Evolutionary conservation across 2,888 invertebrate genomes (phyloP).

Genomic region (Noctua janthe): DNA sequence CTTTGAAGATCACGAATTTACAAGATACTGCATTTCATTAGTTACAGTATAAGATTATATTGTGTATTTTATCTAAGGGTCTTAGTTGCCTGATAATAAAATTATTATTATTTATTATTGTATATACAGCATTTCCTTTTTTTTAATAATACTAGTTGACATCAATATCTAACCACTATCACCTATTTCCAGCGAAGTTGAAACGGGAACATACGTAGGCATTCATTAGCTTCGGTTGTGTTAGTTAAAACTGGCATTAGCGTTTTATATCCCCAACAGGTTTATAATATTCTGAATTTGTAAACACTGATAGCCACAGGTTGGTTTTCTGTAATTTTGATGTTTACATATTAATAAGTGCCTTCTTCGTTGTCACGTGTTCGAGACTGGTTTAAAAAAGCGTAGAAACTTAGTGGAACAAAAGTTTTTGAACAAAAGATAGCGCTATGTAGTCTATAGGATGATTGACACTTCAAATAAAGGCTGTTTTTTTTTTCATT

Average conservation of each 20-base stretch:
- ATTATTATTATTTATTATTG: too few relatives aligned
- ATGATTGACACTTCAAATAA: background rate
- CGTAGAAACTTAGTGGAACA: background rate
- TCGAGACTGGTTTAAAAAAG: background rate
- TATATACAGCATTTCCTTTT: background rate
- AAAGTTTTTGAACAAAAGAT: background rate
- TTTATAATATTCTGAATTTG: slow-evolving; percentile 8
- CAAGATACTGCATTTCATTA: too few relatives aligned
- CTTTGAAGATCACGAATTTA: background rate
- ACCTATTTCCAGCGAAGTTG: background rate
- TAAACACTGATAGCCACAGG: slow-evolving; percentile 5
- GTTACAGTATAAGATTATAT: too few relatives aligned
- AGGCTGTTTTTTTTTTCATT: background rate
- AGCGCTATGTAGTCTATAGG: background rate
- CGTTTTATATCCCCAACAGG: background rate
- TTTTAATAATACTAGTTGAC: background rate
- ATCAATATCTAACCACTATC: too few relatives aligned
- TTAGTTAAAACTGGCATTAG: background rate
- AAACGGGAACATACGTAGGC: background rate
- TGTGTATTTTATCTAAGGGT: too few relatives aligned
- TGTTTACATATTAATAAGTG: background rate
- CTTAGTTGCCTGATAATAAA: too few relatives aligned
- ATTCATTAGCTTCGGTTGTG: background rate
- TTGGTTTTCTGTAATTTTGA: background rate
- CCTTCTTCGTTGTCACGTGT: background rate